phyloP scores from a whole-genome alignment of 2,888 invertebrate genomes.

The Dolichopus griseipennis region DNA sequence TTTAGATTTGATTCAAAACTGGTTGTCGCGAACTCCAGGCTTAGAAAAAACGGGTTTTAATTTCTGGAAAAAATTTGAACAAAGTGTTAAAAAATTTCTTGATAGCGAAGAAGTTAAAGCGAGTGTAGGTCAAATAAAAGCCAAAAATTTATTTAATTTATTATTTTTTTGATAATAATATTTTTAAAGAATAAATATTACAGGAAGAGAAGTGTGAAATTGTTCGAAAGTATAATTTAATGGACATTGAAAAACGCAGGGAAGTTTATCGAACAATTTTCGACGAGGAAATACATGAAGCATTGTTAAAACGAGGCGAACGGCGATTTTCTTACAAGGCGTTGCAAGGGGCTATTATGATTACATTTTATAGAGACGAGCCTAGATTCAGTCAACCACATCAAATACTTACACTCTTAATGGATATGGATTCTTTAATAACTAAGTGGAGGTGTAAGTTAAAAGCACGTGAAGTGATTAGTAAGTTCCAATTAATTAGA shows the following conservation, averaged over 20 bases:
- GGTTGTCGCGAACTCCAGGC: slow-evolving; percentile 93
- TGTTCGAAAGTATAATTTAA: slow-evolving; percentile 56
- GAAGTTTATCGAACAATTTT: slow-evolving; percentile 88
- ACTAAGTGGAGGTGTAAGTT: slow-evolving; percentile 97
- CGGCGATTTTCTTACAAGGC: slow-evolving; percentile 77
- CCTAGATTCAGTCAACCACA: slow-evolving; percentile 97
- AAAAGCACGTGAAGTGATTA: background rate
- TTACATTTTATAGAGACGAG: slow-evolving; percentile 93
- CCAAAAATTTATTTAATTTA: slow-evolving; percentile 11
- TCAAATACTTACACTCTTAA: slow-evolving; percentile 84
- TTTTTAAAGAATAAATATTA: slow-evolving; percentile 16
- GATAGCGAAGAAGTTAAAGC: slow-evolving; percentile 57
- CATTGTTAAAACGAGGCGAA: slow-evolving; percentile 68
- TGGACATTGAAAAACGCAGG: slow-evolving; percentile 67
- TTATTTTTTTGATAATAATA: background rate
- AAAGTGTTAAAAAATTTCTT: slow-evolving; percentile 63
- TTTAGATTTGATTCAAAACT: slow-evolving; percentile 74
- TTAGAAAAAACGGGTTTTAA: slow-evolving; percentile 75
- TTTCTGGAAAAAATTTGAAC: slow-evolving; percentile 88
- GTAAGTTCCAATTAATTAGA: no score
- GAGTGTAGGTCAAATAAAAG: slow-evolving; percentile 29
- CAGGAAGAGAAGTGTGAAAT: slow-evolving; percentile 54
- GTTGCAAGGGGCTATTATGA: slow-evolving; percentile 95
- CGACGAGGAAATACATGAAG: slow-evolving; percentile 72
- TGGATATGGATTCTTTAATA: slow-evolving; percentile 96